Base-by-base conservation (phyloP, 2,888 invertebrate genomes). In the Neocrepidodera transversa region DNA sequence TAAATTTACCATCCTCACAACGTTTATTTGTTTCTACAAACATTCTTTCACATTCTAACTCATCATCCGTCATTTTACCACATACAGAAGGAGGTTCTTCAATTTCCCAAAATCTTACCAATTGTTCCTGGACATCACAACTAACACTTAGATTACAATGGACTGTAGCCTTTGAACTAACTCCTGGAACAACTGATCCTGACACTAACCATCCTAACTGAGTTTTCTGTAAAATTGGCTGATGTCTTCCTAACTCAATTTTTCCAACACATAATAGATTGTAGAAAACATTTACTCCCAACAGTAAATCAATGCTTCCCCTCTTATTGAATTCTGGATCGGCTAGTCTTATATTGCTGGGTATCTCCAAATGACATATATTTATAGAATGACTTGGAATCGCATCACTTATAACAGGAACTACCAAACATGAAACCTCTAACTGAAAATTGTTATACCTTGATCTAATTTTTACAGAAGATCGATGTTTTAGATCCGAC, bases 201-300 rank as follows among this genome's bases (percentile, higher is more conserved):
- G 38, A 36, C 26, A 38, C 13, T 2, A 38, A 20, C 40, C 51
- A 51, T 7, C 17, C 51, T 16, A 38, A 38, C 20, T 20, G 20
- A 7, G 40, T 51, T 51, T 51, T 51, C 38, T 51, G 51, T 16
- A 51, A 20, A 11, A 11, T 23, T 36, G 51, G 28, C 51, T 51
- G 6, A 26, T 11, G 10, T 1, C n/a, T 23, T 2, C 45, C 23
- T 8, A 45, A 26, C 4, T 26, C 20, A 7, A 45, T 45, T 23
- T 45, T 36, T 35, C 38, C 38, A 7, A 36, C 20, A 26, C 51
- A 51, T 23, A 51, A 38, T 3, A 23, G 38, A 26, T 14, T 26
- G 38, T 38, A 50, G 4, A 50, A 36, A 8, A 35, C 2, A 7
- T 36, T 30, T 16, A 36, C 50, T 13, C 50, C 50, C 14, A 50